phyloP scores from a whole-genome alignment of 2,888 invertebrate species.

The Pheosia tremula region DNA sequence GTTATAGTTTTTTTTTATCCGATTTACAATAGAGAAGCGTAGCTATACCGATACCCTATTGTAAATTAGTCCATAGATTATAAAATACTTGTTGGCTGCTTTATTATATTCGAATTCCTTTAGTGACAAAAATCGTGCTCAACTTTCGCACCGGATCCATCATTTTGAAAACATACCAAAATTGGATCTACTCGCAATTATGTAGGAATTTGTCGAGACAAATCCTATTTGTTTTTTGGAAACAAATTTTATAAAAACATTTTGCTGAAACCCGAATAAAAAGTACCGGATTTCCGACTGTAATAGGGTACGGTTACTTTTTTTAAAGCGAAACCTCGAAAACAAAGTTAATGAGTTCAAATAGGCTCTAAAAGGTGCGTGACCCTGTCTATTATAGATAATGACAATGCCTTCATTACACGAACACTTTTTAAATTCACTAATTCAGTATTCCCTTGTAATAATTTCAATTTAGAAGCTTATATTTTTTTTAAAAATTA shows the following conservation, averaged over 20 bases:
- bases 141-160: not conserved
- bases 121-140: not conserved
- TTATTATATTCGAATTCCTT: too few relatives aligned
- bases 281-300: not conserved
- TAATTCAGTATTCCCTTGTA: constrained; percentile 35
- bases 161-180: not conserved
- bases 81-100: too few relatives aligned
- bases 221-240: not conserved
- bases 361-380: constrained; percentile 25
- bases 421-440: constrained; percentile 28
- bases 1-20: too few relatives aligned
- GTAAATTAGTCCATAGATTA: too few relatives aligned
- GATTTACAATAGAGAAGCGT: too few relatives aligned
- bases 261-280: not conserved
- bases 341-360: constrained; percentile 9
- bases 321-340: not conserved
- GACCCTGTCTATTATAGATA: constrained; percentile 27
- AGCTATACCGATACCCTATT: too few relatives aligned
- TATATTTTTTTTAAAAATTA: not conserved
- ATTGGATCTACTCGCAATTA: not conserved
- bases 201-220: not conserved
- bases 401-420: constrained; percentile 28
- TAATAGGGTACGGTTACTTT: constrained; percentile 1
- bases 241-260: not conserved
- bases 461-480: constrained; percentile 6